These are phyloP conservation scores for Bradypus variegatus DNA, from an alignment of 2,797 vertebrate genomes.

Conservation along the genomic window DNA sequence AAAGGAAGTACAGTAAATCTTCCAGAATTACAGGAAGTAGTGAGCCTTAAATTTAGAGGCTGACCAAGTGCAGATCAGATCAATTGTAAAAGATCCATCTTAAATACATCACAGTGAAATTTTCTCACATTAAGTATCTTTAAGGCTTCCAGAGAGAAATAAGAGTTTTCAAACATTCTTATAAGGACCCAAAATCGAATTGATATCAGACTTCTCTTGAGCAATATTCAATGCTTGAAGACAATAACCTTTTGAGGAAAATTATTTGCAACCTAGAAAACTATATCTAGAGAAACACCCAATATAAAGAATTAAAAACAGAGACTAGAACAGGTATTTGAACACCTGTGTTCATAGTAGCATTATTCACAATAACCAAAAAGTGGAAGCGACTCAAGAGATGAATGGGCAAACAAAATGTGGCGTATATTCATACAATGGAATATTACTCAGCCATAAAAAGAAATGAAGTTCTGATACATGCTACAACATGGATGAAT, in stretches of 20 bases:
- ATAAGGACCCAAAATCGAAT: not conserved
- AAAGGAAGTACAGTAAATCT: not conserved
- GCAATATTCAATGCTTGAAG: not conserved
- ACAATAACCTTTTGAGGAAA: not conserved
- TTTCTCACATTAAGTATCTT: not conserved
- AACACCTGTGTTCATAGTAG: too few relatives aligned
- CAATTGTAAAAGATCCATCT: not conserved
- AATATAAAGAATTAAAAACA: too few relatives aligned
- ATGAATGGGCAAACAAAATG: too few relatives aligned
- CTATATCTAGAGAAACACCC: too few relatives aligned
- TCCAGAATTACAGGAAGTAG: not conserved
- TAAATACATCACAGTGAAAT: not conserved
- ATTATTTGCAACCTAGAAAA: not conserved
- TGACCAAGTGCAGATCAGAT: not conserved
- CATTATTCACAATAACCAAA: too few relatives aligned
- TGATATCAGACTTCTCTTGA: not conserved
- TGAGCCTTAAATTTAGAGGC: not conserved
- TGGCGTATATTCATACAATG: too few relatives aligned
- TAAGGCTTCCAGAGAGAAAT: not conserved
- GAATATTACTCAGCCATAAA: too few relatives aligned
- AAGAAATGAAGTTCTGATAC: too few relatives aligned
- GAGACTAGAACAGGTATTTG: too few relatives aligned
- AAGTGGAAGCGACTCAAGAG: too few relatives aligned
- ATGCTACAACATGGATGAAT: too few relatives aligned
- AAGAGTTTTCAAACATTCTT: not conserved